Base-by-base conservation (phyloP, 2,797 vertebrate genomes). In the Chrosomus eos region DNA sequence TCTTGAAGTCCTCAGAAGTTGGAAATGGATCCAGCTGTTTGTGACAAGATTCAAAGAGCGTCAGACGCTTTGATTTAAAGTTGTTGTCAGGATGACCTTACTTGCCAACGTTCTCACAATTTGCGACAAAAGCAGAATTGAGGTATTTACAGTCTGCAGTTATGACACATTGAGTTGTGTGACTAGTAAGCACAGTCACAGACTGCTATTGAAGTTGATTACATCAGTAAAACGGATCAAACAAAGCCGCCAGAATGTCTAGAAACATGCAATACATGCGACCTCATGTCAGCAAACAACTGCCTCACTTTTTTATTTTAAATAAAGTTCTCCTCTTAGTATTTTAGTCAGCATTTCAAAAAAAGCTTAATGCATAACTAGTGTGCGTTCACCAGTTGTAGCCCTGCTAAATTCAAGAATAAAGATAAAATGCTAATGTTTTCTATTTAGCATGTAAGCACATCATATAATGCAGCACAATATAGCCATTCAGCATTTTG, bases 1-100 rank as follows among this genome's bases (percentile, higher is more conserved):
- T 62, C 26, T 31, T 73, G 68, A 45, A 62, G 70, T 36, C 62
- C 38, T 76, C 72, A 76, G 62, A 83, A 76, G 72, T 40, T 53
- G 60, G 62, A 66, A 55, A 76, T 66, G 31, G 10, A 76, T 40
- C 18, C 62, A 53, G 33, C 4, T 40, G 33, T 51, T 66, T 82
- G 55, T 73, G 76, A 79, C 62, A 53, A 18, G 31, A 51, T 75
- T 75, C 40, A 62, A 82, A 64, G 26, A 62, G 62, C n/a, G 28
- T 45, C 21, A 36, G 40, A 36, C 7, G 45, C 45, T 36, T 76
- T 67, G 28, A 53, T 76, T 83, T 67, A 33, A 23, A 81, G 38
- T 23, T 76, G 60, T 14, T 26, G 45, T 28, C 60, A 68, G 73
- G 38, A 28, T 83, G 60, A 83, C 60, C 72, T 67, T 67, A 40